phyloP scores from a whole-genome alignment of 2,113 vertebrate species.

The Ornithorhynchus anatinus region DNA sequence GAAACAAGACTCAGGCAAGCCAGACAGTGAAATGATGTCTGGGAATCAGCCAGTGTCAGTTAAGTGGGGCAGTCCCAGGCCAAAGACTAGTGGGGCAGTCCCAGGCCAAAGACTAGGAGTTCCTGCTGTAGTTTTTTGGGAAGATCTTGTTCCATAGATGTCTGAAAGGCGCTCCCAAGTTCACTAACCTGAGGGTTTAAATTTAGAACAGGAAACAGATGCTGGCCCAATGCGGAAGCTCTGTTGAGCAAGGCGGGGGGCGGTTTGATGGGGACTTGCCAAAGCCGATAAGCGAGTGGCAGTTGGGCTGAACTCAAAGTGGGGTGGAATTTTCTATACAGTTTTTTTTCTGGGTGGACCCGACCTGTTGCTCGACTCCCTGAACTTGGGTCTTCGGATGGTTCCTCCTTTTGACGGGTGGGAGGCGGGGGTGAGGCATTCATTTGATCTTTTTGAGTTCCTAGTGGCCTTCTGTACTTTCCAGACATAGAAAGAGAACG shows the following conservation, averaged over 20 bases:
- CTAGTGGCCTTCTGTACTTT: constrained; percentile 2
- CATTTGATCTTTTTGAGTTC: constrained; percentile 37
- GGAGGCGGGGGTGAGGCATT: constrained; percentile 18
- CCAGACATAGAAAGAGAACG: background rate
- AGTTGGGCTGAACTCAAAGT: background rate
- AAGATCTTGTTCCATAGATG: background rate
- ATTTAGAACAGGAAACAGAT: constrained; percentile 65
- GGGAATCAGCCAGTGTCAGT: too few relatives aligned
- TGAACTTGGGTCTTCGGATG: background rate
- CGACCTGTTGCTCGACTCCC: background rate
- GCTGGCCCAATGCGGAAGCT: constrained; percentile 48
- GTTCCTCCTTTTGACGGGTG: background rate
- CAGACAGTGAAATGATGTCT: background rate
- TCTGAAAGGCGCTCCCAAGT: background rate
- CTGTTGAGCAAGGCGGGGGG: background rate
- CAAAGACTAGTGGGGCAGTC: background rate
- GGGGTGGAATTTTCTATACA: background rate
- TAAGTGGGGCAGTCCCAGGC: too few relatives aligned
- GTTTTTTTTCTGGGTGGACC: background rate
- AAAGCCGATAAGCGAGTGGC: background rate
- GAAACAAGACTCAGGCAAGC: background rate
- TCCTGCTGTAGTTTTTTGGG: background rate
- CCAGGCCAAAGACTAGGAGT: background rate
- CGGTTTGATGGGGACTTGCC: background rate
- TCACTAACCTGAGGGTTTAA: background rate